Percentiles rank a stretch among this genome's conserved stretches.
Evolutionary conservation across 2,888 invertebrate genomes (phyloP).

Genomic region (Zele albiditarsus): DNA sequence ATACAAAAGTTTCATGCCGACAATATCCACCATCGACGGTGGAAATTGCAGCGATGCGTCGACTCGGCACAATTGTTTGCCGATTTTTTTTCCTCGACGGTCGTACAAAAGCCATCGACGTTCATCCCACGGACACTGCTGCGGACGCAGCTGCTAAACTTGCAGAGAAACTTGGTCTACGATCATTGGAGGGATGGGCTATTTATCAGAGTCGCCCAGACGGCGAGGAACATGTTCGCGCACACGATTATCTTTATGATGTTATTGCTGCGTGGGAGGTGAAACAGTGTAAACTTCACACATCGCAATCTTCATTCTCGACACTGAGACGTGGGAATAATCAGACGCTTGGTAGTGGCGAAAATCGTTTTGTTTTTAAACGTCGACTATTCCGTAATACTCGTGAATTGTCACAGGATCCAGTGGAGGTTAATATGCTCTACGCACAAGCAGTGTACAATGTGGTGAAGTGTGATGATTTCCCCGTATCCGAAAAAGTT

Average conservation of each 20-base stretch:
- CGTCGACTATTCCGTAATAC: constrained; percentile 91
- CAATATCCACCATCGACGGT: constrained; percentile 92
- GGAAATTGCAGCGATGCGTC: constrained; percentile 93
- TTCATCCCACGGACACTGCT: constrained; percentile 95
- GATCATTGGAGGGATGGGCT: constrained; percentile 93
- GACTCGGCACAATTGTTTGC: constrained; percentile 93
- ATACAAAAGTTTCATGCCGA: constrained; percentile 86
- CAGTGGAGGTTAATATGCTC: constrained; percentile 93
- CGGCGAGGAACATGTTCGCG: constrained; percentile 91
- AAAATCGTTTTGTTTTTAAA: constrained; percentile 94
- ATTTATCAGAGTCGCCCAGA: constrained; percentile 92
- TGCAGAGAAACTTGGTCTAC: constrained; percentile 89
- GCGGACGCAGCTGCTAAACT: constrained; percentile 91
- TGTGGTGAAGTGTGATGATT: constrained; percentile 96
- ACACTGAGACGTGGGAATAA: constrained; percentile 76
- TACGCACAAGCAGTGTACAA: constrained; percentile 97
- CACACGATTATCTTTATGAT: constrained; percentile 94
- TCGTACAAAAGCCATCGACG: constrained; percentile 94
- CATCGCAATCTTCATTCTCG: constrained; percentile 74
- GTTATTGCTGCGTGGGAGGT: constrained; percentile 96
- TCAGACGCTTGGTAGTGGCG: constrained; percentile 86
- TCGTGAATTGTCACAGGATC: constrained; percentile 93
- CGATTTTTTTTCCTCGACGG: constrained; percentile 96
- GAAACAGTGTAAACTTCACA: constrained; percentile 77
- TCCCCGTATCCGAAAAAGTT: constrained; percentile 95